phyloP scores from a whole-genome alignment of 2,113 vertebrate species.

The Larimichthys crocea region DNA sequence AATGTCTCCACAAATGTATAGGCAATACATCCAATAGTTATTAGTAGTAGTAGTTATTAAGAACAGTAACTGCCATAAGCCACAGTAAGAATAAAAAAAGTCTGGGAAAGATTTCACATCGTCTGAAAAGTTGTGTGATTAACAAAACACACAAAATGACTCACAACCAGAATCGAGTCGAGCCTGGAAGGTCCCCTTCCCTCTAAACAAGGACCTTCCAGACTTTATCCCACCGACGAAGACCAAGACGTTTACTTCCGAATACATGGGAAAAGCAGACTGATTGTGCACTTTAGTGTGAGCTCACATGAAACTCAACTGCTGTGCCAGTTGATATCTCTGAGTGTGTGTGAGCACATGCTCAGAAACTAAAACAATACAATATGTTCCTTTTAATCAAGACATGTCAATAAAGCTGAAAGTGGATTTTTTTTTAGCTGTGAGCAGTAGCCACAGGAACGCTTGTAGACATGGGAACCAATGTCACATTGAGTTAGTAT shows the following conservation, averaged over 20 bases:
- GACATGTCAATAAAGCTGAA: constrained; percentile 26
- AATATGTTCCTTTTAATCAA: constrained; percentile 49
- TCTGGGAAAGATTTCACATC: not conserved
- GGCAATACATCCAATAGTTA: too few species aligned
- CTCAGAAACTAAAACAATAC: constrained; percentile 39
- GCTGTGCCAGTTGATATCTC: constrained; percentile 27
- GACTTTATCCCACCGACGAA: not conserved
- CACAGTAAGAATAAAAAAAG: not conserved
- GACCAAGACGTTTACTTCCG: constrained; percentile 11
- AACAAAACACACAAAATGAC: not conserved
- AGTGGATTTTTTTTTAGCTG: constrained; percentile 5
- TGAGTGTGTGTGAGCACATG: not conserved
- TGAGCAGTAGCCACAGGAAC: constrained; percentile 22
- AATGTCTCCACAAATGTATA: too few species aligned
- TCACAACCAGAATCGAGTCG: not conserved
- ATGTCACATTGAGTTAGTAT: constrained; percentile 71
- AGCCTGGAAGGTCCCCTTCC: constrained; percentile 5
- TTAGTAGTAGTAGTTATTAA: too few species aligned
- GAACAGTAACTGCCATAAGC: not conserved
- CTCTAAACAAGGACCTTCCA: not conserved
- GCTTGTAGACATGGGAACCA: constrained; percentile 71
- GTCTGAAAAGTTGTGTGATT: not conserved
- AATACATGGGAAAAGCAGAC: constrained; percentile 7
- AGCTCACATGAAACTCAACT: not conserved
- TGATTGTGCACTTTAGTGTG: not conserved